Base-by-base conservation (phyloP, 92 coral and sea anemone species). In the Parazoanthus darwini region DNA sequence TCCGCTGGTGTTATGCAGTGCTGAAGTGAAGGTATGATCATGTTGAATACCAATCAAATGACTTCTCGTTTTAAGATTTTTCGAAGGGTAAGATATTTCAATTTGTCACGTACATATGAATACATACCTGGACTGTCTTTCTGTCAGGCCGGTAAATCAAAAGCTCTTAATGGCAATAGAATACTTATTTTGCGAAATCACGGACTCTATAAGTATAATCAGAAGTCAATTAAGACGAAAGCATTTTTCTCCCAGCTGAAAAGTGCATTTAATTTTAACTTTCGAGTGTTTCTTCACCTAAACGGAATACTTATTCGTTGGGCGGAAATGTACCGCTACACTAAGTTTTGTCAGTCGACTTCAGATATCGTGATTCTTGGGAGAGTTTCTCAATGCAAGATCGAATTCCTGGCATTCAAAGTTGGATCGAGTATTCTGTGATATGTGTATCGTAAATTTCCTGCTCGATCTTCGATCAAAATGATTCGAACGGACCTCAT, bases 11-110 rank as follows among this genome's bases (percentile, higher is more conserved):
- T 51, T 4, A 29, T 25, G 63, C 18, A n/a, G 59, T 58, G 26
- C 66, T 35, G 22, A 20, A 67, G 71, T 80, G 85, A 80, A 80
- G 85, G 85, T 58, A 80, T 54, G 85, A 54, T 80, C 11, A 46
- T 58, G 22, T 80, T 56, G 68, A 56, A 54, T 54, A 80, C 3
- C 42, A 11, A 29, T 8, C 43, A 10, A 56, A 80, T 80, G 72
- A 56, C 43, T 54, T 80, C 71, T 58, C 72, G 63, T 58, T 33
- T 38, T 56, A 35, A 33, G 26, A 58, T 13, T 58, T 56, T 80
- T 33, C 3, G 13, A 29, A 10, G 68, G 58, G 43, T 10, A 58
- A 4, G 50, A 56, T 35, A 80, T 56, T 58, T 25, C 33, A 15
- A 54, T 54, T 67, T 80, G 48, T 80, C 48, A 80, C 22, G 58